phyloP scores from a whole-genome alignment of 2,888 invertebrate genomes.

The Erebia palarica region DNA sequence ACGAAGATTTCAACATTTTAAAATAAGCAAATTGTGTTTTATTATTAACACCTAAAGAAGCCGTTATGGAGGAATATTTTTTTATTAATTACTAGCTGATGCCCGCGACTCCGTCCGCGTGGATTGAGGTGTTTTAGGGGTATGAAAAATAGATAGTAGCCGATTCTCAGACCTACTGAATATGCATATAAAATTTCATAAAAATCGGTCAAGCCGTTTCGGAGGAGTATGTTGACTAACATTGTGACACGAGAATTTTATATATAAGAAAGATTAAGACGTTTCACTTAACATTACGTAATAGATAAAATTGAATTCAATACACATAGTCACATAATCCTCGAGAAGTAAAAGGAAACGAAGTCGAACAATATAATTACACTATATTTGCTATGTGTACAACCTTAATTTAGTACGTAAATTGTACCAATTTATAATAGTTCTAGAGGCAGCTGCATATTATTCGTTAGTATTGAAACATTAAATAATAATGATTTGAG shows the following conservation, averaged over 20 bases:
- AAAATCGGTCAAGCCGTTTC: too few species aligned
- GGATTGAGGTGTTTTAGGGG: too few species aligned
- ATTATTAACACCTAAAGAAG: background rate
- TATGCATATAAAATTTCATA: too few species aligned
- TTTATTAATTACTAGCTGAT: too few species aligned
- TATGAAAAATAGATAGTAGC: too few species aligned
- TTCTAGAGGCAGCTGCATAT: background rate
- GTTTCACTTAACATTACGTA: background rate
- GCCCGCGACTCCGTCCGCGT: too few species aligned
- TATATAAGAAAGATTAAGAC: too few species aligned
- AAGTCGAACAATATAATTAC: conserved; percentile 33
- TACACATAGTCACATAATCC: conserved; percentile 23
- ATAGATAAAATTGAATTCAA: conserved; percentile 11
- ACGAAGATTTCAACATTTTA: background rate
- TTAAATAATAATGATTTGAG: background rate
- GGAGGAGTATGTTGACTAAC: too few species aligned
- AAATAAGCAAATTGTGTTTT: background rate
- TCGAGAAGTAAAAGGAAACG: conserved; percentile 38
- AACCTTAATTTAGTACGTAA: conserved; percentile 12
- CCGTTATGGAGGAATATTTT: too few species aligned
- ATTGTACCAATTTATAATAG: conserved; percentile 14
- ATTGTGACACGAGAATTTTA: too few species aligned
- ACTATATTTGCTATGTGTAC: conserved; percentile 34
- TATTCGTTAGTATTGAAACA: background rate
- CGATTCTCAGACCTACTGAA: too few species aligned